phyloP scores from a whole-genome alignment of 92 coral and sea anemone species.

The Isaurus tuberculatus region DNA sequence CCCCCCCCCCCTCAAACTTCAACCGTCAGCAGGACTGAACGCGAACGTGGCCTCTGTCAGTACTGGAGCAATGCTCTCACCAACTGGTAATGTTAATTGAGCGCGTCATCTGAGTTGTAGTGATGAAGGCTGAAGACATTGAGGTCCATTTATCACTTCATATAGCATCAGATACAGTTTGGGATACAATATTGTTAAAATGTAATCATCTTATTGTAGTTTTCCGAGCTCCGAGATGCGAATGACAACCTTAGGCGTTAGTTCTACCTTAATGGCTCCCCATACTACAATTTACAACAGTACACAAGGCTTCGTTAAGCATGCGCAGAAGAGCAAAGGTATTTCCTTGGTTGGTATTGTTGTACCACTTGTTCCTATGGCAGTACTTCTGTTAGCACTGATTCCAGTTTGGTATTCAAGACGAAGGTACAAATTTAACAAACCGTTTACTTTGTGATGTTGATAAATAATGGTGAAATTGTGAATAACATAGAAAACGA shows the following conservation, averaged over 20 bases:
- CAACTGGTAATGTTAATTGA: too few relatives aligned
- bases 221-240: neutral
- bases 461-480: neutral
- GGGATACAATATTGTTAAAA: neutral
- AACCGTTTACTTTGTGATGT: neutral
- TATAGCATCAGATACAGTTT: neutral
- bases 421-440: slow-evolving; percentile 6
- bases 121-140: too few relatives aligned
- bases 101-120: too few relatives aligned
- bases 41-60: too few relatives aligned
- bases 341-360: neutral
- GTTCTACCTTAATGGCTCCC: neutral
- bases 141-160: neutral
- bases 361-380: slow-evolving; percentile 23
- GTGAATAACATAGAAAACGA: neutral
- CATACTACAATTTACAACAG: neutral
- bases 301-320: slow-evolving; percentile 16
- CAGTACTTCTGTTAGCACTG: neutral
- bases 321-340: slow-evolving; percentile 35
- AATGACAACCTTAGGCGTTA: neutral
- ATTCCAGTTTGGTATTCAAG: slow-evolving; percentile 9
- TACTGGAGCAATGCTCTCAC: too few relatives aligned
- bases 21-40: too few relatives aligned
- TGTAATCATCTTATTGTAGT: neutral
- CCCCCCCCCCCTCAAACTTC: too few relatives aligned